Evolutionary conservation across 1,140 invertebrate genomes (phyloP), one percentile per base, ranked within the genome.

Genomic region (Schlechtendalia chinensis): DNA sequence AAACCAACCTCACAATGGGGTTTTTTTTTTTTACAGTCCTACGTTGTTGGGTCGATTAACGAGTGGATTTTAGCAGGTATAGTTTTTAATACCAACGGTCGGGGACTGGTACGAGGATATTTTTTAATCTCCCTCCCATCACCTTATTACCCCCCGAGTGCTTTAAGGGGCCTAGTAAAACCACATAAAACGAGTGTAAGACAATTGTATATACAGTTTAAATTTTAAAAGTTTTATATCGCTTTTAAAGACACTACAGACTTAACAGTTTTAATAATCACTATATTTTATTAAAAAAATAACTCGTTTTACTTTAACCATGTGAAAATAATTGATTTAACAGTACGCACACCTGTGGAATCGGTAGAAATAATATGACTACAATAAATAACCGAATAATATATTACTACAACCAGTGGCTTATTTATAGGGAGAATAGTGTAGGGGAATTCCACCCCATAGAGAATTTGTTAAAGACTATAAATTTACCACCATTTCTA

Each of bases 21-120:
- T 22, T 45, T 71, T 71, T 22, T 45, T 71, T 71, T 53, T 71
- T 71, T 71, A 19, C 16, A 71, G 47, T 22, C 27, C 29, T 45
- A 16, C 24, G 32, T 74, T 56, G 71, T 75, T 75, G 72, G 72
- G 72, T 75, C 72, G 72, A 75, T 75, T 75, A 75, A 75, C 54
- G 72, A 75, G 72, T 75, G 29, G 72, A 45, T 58, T 75, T 75
- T 24, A 58, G 54, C 54, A 75, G 72, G 53, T 58, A 75, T 22
- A 58, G 72, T 75, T 75, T 75, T 75, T 75, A 75, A 39, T 75
- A 29, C 27, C 19, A 24, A 12, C 16, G 29, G 72, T 39, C 12
- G 56, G 54, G 17, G 53, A 39, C 29, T 58, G 29, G 56, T 75
- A 58, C 29, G 54, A 11, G 27, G 11, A 29, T 69, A 59, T 58